These are phyloP conservation scores for Epicauta chinensis DNA, from an alignment of 1,140 invertebrate genomes.

Conservation along the genomic window DNA sequence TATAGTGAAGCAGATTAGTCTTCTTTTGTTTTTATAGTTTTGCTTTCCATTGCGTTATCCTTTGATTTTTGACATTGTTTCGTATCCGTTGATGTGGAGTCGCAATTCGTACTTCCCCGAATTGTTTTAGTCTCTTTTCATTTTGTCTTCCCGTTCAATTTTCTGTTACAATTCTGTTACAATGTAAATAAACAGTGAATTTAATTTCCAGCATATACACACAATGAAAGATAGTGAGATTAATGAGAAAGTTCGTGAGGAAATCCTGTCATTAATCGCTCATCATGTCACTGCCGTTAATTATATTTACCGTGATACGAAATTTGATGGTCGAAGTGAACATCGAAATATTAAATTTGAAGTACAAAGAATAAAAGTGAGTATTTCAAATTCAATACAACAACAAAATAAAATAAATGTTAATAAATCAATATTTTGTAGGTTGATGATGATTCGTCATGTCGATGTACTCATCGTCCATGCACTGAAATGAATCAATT, in stretches of 20 bases:
- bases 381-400: no score
- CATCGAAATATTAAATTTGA: constrained; percentile 96
- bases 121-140: no score
- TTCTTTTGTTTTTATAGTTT: no score
- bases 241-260: constrained; percentile 85
- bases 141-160: no score
- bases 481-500: constrained; percentile 82
- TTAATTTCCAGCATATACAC: constrained; percentile 53
- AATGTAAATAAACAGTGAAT: background rate
- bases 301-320: constrained; percentile 93
- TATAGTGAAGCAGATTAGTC: no score
- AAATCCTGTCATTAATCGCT: constrained; percentile 94
- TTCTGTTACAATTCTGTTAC: no score
- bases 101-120: no score
- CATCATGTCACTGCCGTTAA: constrained; percentile 98
- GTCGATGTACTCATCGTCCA: constrained; percentile 53
- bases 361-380: constrained; percentile 92
- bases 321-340: constrained; percentile 80
- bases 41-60: no score
- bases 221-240: constrained; percentile 53
- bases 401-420: no score
- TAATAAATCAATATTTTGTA: constrained; percentile 35
- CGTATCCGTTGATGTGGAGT: no score
- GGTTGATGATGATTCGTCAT: constrained; percentile 86
- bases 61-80: no score